phyloP scores from a whole-genome alignment of 2,888 invertebrate species.

The Erynnis tages region DNA sequence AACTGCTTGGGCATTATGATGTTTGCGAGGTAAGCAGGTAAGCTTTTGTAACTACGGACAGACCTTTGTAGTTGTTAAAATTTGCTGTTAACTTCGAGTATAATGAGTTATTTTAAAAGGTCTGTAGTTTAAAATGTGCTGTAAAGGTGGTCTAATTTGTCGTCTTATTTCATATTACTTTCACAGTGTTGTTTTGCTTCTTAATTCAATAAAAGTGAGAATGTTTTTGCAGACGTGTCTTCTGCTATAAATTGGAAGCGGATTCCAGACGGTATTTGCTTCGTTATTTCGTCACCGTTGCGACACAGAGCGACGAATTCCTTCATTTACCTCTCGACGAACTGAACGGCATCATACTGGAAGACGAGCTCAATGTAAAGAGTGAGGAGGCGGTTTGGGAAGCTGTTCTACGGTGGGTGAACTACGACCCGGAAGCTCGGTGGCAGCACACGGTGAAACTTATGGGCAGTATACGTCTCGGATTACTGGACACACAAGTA shows the following conservation, averaged over 20 bases:
- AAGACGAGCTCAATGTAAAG: constrained; percentile 92
- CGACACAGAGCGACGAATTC: constrained; percentile 87
- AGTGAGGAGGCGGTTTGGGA: constrained; percentile 95
- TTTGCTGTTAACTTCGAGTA: too few species aligned
- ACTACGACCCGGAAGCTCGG: constrained; percentile 86
- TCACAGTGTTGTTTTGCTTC: neutral
- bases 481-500: constrained; percentile 90
- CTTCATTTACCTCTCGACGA: constrained; percentile 87
- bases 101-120: too few species aligned
- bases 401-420: constrained; percentile 92
- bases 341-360: constrained; percentile 87
- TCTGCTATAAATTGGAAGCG: constrained; percentile 86
- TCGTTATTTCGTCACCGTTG: constrained; percentile 88
- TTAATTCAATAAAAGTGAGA: neutral
- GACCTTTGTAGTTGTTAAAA: neutral
- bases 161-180: too few species aligned
- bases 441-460: constrained; percentile 88
- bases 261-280: constrained; percentile 87
- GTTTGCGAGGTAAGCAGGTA: constrained; percentile 84
- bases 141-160: too few species aligned
- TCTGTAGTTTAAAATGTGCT: too few species aligned
- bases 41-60: neutral
- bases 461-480: constrained; percentile 90
- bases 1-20: constrained; percentile 93
- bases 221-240: constrained; percentile 80